Conservation (phyloP, 2,888 invertebrate species). For the Polietes domitor region DNA sequence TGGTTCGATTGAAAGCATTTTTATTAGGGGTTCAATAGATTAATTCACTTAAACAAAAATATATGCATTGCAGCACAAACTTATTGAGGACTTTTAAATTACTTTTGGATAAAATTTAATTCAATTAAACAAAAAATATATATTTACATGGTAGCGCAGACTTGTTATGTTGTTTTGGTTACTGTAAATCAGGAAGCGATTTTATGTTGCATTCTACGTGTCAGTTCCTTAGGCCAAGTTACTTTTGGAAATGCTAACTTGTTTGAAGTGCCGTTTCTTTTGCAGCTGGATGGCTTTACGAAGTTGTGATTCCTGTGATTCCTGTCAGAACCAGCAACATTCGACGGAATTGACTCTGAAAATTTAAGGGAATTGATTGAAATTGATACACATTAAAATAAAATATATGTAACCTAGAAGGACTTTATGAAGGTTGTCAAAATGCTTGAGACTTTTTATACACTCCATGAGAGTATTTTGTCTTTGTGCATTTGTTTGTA, state of each 20-base stretch:
- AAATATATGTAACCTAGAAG: neutral
- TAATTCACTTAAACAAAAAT: no score
- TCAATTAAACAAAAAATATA: neutral
- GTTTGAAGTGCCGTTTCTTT: neutral
- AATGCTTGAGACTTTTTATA: no score
- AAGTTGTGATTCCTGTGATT: neutral
- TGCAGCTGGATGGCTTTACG: neutral
- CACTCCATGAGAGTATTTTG: no score
- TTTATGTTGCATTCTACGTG: no score
- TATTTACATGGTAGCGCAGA: no score
- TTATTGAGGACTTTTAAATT: no score
- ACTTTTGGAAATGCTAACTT: neutral
- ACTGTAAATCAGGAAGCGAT: no score
- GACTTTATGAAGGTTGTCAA: neutral
- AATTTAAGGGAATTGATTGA: neutral
- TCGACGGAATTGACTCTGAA: neutral
- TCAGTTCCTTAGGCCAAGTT: no score
- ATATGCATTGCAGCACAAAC: no score
- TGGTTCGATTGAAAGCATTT: neutral
- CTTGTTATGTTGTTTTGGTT: no score
- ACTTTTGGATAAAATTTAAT: no score
- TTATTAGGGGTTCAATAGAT: neutral
- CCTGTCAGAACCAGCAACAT: neutral
- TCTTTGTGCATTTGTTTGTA: no score
- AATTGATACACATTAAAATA: neutral